Percentiles rank a stretch among this genome's conserved stretches.
These are phyloP conservation scores for Vimba vimba DNA, from an alignment of 2,113 vertebrate genomes.

Conservation along the genomic window DNA sequence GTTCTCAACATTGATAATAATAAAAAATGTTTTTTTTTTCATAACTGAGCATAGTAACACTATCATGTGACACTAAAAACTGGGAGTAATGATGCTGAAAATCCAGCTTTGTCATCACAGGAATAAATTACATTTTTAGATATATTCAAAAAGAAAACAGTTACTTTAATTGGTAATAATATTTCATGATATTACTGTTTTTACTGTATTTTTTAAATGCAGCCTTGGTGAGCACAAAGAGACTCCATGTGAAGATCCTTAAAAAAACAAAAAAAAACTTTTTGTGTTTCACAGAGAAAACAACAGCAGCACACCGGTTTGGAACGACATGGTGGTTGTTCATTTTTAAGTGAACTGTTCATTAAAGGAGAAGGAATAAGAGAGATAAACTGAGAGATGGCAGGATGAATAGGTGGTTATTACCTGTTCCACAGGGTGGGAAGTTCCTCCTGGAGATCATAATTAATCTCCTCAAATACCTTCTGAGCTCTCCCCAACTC, in stretches of 20 bases:
- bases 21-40: not conserved
- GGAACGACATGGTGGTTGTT: not conserved
- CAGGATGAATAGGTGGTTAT: conserved; percentile 32
- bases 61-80: not conserved
- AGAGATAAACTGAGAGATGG: not conserved
- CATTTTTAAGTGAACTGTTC: not conserved
- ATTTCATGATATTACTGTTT: not conserved
- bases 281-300: not conserved
- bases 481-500: conserved; percentile 95
- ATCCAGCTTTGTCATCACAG: not conserved
- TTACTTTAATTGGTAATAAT: not conserved
- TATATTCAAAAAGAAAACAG: not conserved
- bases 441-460: conserved; percentile 95
- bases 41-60: not conserved
- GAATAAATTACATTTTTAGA: not conserved
- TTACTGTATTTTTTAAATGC: not conserved
- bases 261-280: not conserved
- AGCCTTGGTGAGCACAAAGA: not conserved
- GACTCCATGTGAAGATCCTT: not conserved
- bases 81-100: not conserved
- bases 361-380: not conserved
- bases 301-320: not conserved
- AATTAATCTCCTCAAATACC: conserved; percentile 97
- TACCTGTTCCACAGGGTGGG: conserved; percentile 94
- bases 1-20: not conserved